Percentiles rank a stretch among this genome's conserved stretches.
phyloP scores from a whole-genome alignment of 2,113 vertebrate species.

The Microtus ochrogaster region DNA sequence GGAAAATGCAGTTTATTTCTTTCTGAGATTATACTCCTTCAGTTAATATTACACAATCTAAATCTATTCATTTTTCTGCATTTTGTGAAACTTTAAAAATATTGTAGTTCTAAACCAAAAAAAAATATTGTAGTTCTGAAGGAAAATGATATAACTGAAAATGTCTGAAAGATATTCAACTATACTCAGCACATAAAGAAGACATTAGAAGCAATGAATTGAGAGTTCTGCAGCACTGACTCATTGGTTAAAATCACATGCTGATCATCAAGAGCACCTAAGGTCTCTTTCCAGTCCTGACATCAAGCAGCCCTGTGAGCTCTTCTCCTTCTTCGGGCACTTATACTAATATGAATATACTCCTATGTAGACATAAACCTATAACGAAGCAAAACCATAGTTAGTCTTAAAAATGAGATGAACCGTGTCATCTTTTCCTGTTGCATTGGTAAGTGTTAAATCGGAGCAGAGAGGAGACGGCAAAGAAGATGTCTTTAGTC shows the following conservation, averaged over 20 bases:
- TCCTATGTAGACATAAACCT: neutral
- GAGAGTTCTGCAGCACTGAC: neutral
- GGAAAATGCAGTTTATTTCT: neutral
- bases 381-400: neutral
- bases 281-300: neutral
- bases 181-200: neutral
- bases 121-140: neutral
- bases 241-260: neutral
- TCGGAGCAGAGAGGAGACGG: fast-evolving
- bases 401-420: neutral
- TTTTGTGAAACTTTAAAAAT: neutral
- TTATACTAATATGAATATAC: neutral
- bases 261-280: neutral
- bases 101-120: conserved; percentile 19
- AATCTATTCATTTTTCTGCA: neutral
- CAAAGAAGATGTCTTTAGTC: fast-evolving
- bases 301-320: too few relatives aligned
- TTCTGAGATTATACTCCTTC: neutral
- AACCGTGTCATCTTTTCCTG: neutral
- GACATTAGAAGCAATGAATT: neutral
- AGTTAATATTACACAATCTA: too few relatives aligned
- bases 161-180: neutral
- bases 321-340: too few relatives aligned
- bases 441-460: neutral
- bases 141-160: neutral